These are phyloP conservation scores for Limenitis camilla DNA, from an alignment of 2,888 invertebrate species.

Conservation along the genomic window DNA sequence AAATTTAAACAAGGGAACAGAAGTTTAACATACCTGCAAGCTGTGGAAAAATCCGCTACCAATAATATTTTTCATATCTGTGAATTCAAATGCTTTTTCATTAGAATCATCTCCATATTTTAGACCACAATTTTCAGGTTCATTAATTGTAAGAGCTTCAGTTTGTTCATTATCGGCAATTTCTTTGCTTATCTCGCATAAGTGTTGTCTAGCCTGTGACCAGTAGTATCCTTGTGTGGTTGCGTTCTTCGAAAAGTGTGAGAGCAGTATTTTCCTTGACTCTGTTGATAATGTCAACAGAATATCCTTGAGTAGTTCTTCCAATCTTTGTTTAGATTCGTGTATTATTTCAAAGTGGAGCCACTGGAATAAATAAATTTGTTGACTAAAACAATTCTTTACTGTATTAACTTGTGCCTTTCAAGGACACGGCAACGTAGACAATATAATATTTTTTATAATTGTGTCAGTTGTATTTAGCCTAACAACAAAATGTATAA, in stretches of 20 bases:
- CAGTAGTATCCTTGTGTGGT: slow-evolving; percentile 39
- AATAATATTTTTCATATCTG: slow-evolving; percentile 28
- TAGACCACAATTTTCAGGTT: too few relatives aligned
- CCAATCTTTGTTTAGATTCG: slow-evolving; percentile 30
- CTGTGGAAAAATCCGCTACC: slow-evolving; percentile 44
- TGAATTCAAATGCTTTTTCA: background rate
- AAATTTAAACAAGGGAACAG: too few relatives aligned
- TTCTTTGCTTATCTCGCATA: too few relatives aligned
- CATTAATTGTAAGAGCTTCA: too few relatives aligned
- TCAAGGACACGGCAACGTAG: too few relatives aligned
- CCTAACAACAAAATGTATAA: too few relatives aligned
- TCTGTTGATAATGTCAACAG: slow-evolving; percentile 18
- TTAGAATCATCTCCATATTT: background rate
- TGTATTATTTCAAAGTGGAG: slow-evolving; percentile 37
- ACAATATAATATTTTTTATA: too few relatives aligned
- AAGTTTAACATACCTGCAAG: slow-evolving; percentile 36
- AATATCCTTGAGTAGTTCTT: slow-evolving; percentile 30
- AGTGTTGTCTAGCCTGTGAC: slow-evolving; percentile 32
- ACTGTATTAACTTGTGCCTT: too few relatives aligned
- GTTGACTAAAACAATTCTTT: too few relatives aligned
- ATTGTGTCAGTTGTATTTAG: too few relatives aligned
- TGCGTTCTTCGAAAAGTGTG: slow-evolving; percentile 22
- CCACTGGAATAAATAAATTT: slow-evolving; percentile 39
- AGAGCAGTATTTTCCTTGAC: slow-evolving; percentile 13
- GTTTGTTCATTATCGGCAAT: too few relatives aligned